These are phyloP conservation scores for Bhutanitis thaidina DNA, from an alignment of 2,888 invertebrate species.

Conservation along the genomic window DNA sequence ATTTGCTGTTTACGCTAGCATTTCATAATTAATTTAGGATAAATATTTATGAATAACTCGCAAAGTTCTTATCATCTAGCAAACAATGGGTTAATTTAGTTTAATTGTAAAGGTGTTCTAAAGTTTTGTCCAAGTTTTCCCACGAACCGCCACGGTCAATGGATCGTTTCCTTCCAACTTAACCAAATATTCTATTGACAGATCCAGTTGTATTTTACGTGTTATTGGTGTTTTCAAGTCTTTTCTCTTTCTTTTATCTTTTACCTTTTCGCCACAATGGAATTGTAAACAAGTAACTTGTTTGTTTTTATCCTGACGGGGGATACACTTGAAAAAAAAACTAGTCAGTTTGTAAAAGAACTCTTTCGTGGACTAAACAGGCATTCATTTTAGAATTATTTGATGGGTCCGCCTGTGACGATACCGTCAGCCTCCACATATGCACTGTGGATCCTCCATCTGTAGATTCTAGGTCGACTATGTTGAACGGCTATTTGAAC, in stretches of 20 bases:
- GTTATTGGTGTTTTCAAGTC: too few species aligned
- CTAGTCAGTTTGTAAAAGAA: too few species aligned
- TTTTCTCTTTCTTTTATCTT: too few species aligned
- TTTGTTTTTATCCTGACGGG: too few species aligned
- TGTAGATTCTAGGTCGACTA: conserved; percentile 94
- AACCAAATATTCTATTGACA: neutral
- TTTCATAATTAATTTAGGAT: neutral
- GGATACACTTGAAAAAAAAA: too few species aligned
- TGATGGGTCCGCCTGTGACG: conserved; percentile 82
- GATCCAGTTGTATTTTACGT: neutral
- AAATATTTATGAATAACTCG: neutral
- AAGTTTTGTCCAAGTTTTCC: neutral
- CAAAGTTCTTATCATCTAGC: conserved; percentile 1
- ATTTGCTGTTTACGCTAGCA: neutral
- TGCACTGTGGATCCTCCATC: conserved; percentile 92
- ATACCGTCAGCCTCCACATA: conserved; percentile 97
- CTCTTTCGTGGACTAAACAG: too few species aligned
- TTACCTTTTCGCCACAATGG: too few species aligned
- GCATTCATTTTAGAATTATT: too few species aligned
- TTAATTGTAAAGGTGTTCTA: conserved; percentile 5
- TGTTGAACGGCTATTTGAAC: conserved; percentile 97
- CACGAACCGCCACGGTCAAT: conserved; percentile 1
- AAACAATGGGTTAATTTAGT: conserved; percentile 7
- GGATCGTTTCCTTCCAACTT: neutral
- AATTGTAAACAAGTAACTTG: too few species aligned